phyloP scores from a whole-genome alignment of 2,888 invertebrate species.

The Tipula lateralis region DNA sequence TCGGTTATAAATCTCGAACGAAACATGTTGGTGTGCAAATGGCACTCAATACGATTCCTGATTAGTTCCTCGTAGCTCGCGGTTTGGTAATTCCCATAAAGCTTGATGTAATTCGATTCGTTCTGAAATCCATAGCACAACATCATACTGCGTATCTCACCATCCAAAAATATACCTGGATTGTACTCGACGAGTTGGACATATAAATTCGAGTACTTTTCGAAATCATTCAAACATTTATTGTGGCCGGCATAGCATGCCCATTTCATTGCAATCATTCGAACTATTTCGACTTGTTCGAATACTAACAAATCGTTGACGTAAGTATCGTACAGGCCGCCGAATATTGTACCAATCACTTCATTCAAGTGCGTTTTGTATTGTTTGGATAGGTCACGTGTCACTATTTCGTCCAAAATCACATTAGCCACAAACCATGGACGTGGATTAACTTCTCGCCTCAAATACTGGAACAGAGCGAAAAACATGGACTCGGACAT shows the following conservation, averaged over 20 bases:
- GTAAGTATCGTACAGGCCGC: not conserved
- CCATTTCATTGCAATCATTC: not conserved
- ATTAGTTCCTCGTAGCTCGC: not conserved
- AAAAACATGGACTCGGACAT: not conserved
- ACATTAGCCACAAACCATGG: not conserved
- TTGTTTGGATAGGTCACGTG: not conserved
- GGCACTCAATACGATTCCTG: not conserved
- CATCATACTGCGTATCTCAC: not conserved
- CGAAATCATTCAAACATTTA: not conserved
- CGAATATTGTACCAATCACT: not conserved
- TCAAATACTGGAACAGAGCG: not conserved
- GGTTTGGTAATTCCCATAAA: not conserved
- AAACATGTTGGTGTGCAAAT: not conserved
- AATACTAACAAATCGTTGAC: not conserved
- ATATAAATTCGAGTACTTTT: not conserved
- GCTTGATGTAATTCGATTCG: not conserved
- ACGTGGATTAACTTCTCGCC: not conserved
- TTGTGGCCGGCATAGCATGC: not conserved
- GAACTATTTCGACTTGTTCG: not conserved
- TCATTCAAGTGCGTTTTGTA: not conserved
- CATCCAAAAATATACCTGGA: not conserved
- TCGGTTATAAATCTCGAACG: not conserved
- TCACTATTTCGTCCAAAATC: not conserved
- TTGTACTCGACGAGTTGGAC: not conserved
- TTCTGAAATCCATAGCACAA: not conserved